Evolutionary conservation across 2,888 invertebrate genomes (phyloP), one percentile per base, ranked within the genome.

Genomic region (Ceramica pisi): DNA sequence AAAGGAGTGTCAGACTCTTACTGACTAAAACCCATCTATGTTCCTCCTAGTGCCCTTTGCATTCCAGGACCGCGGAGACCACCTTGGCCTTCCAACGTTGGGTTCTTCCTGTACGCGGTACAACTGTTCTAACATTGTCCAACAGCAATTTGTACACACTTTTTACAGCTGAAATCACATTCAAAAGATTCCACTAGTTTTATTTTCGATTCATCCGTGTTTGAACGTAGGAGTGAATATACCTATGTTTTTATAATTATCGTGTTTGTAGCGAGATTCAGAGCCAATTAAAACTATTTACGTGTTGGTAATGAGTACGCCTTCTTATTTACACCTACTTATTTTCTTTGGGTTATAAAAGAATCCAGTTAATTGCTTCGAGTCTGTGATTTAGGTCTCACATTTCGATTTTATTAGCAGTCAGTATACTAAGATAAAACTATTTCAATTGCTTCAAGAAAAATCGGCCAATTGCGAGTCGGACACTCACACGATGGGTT

Each of bases 181-280:
- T 31, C 21, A 19, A 48, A 21, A 55, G 60, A 74, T 74, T 57
- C 21, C 23, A 48, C 26, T 5, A 4, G 51, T 57, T 65, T 62
- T 65, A 65, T 65, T 76, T 76, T 57, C 23, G 6, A 21, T 60
- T 35, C 2, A 44, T 46, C n/a, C 26, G 38, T 14, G 21, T 31
- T 50, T 19, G 14, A 10, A 23, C 44, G 21, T 31, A 59, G 21
- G 41, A 65, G 41, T 57, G 41, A 31, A 14, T 51, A 35, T 48
- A 48, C 46, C 46, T 31, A 26, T 48, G 12, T 38, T 21, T 59
- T 59, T 41, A 38, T 8, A 23, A 59, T 59, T 1, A 38, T 59
- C 41, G 38, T 55, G 35, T 69, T 26, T 8, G 16, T 14, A 23
- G 1, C 19, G 12, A 67, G 16, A 35, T 44, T 55, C 16, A 38